phyloP scores from a whole-genome alignment of 2,797 vertebrate genomes.

The Buceros bicornis region DNA sequence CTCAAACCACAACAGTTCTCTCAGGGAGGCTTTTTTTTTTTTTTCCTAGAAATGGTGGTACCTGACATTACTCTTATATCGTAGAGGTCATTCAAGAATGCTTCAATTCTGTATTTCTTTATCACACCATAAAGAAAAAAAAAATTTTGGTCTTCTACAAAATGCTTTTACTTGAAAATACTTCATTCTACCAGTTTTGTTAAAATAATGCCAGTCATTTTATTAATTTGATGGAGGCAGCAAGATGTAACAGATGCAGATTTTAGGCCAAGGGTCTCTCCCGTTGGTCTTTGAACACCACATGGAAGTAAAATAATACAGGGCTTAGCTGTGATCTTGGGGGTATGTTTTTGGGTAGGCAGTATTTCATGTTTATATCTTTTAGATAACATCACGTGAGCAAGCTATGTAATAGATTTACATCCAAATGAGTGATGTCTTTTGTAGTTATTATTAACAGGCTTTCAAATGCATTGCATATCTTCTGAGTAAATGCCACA shows the following conservation, averaged over 20 bases:
- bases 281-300: background rate
- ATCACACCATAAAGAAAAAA: background rate
- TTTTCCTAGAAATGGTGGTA: background rate
- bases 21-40: background rate
- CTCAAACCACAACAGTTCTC: background rate
- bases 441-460: background rate
- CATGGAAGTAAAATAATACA: background rate
- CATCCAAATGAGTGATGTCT: background rate
- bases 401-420: background rate
- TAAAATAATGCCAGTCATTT: background rate
- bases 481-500: background rate
- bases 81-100: background rate
- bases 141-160: background rate
- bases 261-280: background rate
- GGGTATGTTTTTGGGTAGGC: background rate
- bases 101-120: background rate
- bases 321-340: background rate
- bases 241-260: background rate
- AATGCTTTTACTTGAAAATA: background rate
- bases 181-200: background rate
- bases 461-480: background rate
- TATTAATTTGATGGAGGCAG: background rate
- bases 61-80: background rate
- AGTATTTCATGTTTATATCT: background rate
- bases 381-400: background rate